These are phyloP conservation scores for Litoditis marina DNA, from an alignment of 2,888 invertebrate genomes.

Conservation along the genomic window DNA sequence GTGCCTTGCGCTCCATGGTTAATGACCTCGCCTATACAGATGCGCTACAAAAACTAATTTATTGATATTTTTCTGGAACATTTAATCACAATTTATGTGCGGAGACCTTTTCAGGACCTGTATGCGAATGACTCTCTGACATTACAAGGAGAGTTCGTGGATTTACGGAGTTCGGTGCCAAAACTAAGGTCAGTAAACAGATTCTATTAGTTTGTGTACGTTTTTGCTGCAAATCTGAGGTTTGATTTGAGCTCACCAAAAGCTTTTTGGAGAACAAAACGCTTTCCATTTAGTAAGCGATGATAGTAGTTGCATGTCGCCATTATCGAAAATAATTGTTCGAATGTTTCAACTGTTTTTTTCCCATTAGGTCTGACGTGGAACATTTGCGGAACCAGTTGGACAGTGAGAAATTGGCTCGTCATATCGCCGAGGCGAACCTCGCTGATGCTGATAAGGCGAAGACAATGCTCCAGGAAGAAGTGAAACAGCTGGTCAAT, in stretches of 20 bases:
- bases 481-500: constrained; percentile 40
- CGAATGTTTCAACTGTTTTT: too few species aligned
- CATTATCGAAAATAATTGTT: too few species aligned
- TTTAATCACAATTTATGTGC: too few species aligned
- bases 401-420: constrained; percentile 28
- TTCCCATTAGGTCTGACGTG: constrained; percentile 20
- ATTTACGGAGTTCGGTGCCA: neutral
- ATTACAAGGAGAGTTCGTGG: neutral
- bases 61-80: too few species aligned
- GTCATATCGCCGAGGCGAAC: constrained; percentile 73
- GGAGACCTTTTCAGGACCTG: neutral
- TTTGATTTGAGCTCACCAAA: neutral
- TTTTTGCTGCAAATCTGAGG: neutral
- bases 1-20: too few species aligned
- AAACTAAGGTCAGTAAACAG: neutral
- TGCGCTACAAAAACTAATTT: too few species aligned
- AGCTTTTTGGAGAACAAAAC: too few species aligned
- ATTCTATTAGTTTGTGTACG: constrained; percentile 1
- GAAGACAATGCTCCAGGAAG: constrained; percentile 75
- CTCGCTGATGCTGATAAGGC: constrained; percentile 90
- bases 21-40: too few species aligned
- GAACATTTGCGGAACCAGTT: constrained; percentile 24
- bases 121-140: neutral
- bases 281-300: too few species aligned
- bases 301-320: too few species aligned